Base-by-base conservation (phyloP, 2,113 vertebrate genomes). In the Tiliqua scincoides region DNA sequence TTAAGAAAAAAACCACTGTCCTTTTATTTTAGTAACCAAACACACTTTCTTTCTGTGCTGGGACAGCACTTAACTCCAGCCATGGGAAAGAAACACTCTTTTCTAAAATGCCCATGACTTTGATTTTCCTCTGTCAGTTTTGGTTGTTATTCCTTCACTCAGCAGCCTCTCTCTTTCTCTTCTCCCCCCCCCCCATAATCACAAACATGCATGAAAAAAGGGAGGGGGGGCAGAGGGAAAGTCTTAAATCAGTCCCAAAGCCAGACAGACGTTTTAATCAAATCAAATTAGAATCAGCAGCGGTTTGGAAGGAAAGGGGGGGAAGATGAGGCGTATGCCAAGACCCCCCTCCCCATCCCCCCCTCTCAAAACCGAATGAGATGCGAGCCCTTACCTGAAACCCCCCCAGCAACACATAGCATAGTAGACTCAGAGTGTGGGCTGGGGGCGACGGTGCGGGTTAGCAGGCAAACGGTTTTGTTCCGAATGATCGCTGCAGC, bases 121-220 rank as follows among this genome's bases (percentile, higher is more conserved):
- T 91, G 86, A 25, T 93, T 93, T 92, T 92, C 91, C 87, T 93
- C 89, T 90, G 92, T 93, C 91, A 90, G 90, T 89, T 54, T 74
- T 4, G 88, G 91, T 89, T 87, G 93, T 93, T 88, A 91, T 91
- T 91, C 91, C 90, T 88, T 92, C 91, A 91, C 93, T 93, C 92
- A 59, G 89, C 90, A 79, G 92, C 83, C 75, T 87, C 77, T 74
- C 40, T 74, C 71, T 61, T 48, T 30, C 61, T 20, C 40, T 43
- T 27, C 25, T 18, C 43, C 8, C 43, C 74, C 90, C 90, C 89
- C 88, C 91, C 15, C 84, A 85, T 94, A 95, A 95, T 94, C 94
- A 95, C 94, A 95, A 93, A 94, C 94, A 95, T 94, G 92, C 94
- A 93, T 93, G 93, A 92, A 93, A 94, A 94, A 93, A 91, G 74